Conservation (phyloP, 1,140 invertebrate genomes). For the Zaprionus inermis region DNA sequence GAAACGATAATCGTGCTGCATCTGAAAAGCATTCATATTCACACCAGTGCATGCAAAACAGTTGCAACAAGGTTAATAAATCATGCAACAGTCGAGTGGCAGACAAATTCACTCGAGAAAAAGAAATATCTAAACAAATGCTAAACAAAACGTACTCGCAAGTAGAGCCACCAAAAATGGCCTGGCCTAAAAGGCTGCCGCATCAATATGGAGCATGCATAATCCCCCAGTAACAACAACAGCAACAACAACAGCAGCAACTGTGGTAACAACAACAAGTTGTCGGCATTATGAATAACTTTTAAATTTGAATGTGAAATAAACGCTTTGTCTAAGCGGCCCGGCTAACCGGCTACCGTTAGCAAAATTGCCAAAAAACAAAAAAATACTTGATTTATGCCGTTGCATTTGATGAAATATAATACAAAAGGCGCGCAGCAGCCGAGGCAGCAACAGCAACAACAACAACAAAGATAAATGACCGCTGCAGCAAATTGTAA, state of each 20-base stretch:
- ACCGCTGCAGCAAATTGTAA: conserved; percentile 73
- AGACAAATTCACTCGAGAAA: conserved; percentile 77
- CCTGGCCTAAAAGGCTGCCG: conserved; percentile 62
- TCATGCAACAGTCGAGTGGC: conserved; percentile 70
- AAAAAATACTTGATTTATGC: conserved; percentile 65
- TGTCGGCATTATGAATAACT: conserved; percentile 81
- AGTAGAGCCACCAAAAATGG: conserved; percentile 52
- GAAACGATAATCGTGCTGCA: conserved; percentile 68
- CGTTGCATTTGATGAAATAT: conserved; percentile 81
- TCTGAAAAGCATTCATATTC: conserved; percentile 68
- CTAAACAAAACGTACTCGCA: conserved; percentile 52
- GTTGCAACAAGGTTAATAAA: conserved; percentile 75
- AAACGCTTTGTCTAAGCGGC: conserved; percentile 78
- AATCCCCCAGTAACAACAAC: conserved; percentile 20
- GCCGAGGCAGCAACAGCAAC: too few species aligned
- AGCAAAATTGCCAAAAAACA: conserved; percentile 60
- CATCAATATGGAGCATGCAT: conserved; percentile 72
- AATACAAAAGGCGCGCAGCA: conserved; percentile 72
- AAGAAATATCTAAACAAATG: conserved; percentile 74
- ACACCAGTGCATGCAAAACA: conserved; percentile 62
- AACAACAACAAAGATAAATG: conserved; percentile 70
- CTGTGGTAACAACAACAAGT: conserved; percentile 36
- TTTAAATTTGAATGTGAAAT: conserved; percentile 82
- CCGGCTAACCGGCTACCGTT: conserved; percentile 65
- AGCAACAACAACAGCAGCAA: conserved; percentile 9